Conservation (phyloP, 2,797 vertebrate genomes). For the Alcedo quadribrachys region DNA sequence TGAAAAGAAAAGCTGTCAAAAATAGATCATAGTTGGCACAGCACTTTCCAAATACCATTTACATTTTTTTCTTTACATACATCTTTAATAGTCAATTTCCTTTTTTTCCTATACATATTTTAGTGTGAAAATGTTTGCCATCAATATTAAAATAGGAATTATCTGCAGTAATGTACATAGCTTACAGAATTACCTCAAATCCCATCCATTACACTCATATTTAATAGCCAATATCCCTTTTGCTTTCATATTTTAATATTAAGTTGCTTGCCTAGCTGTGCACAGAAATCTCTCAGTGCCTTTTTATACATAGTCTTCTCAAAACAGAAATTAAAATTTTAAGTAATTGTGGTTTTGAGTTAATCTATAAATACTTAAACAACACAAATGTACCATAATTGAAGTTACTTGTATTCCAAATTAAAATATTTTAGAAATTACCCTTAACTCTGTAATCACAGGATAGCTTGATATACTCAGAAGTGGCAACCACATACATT, state of each 20-base stretch:
- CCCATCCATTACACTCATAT: slow-evolving; percentile 32
- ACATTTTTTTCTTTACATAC: slow-evolving; percentile 50
- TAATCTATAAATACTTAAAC: neutral
- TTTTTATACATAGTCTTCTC: neutral
- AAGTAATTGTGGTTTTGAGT: neutral
- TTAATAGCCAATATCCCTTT: slow-evolving; percentile 28
- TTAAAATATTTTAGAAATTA: neutral
- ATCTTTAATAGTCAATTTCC: slow-evolving; percentile 64
- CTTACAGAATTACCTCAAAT: slow-evolving; percentile 50
- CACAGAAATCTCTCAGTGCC: neutral
- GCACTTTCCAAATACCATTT: slow-evolving; percentile 48
- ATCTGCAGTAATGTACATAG: slow-evolving; percentile 20
- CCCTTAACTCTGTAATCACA: neutral
- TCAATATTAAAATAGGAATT: slow-evolving; percentile 72
- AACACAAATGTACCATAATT: neutral
- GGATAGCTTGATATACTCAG: neutral
- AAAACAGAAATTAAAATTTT: neutral
- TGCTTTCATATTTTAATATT: slow-evolving; percentile 37
- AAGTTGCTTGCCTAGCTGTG: neutral
- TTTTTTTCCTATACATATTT: slow-evolving; percentile 64
- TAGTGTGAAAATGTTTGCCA: slow-evolving; percentile 65
- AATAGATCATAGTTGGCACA: slow-evolving; percentile 14
- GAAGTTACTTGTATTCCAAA: neutral
- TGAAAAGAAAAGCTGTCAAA: slow-evolving; percentile 34
- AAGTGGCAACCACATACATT: neutral